Evolutionary conservation across 2,113 vertebrate genomes (phyloP), one percentile per base, ranked within the genome.

Genomic region (Phoxinus phoxinus): DNA sequence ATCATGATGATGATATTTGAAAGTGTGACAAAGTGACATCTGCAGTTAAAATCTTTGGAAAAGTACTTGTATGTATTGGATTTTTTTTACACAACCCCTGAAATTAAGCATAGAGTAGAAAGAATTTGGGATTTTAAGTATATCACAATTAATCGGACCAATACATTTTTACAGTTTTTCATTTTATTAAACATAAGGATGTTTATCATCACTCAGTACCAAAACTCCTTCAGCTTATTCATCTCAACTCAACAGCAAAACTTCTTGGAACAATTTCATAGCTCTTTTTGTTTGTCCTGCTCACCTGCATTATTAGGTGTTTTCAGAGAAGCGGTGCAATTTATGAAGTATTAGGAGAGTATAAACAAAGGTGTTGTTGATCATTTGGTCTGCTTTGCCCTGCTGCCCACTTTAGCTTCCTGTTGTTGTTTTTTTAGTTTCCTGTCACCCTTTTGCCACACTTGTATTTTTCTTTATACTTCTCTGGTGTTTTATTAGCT

Each of bases 341-440:
- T 58, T 23, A n/a, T 35, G 3, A 37, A 77, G 75, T 6, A 58
- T 35, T n/a, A 61, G 53, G 12, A 13, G 12, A 41, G 76, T 61
- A 79, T 79, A 61, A 25, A 61, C 35, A 17, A 7, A 35, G 17
- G 8, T n/a, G 19, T 78, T n/a, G 19, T 78, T 58, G 11, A 58
- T 78, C 1, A 58, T 35, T 35, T 32, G 2, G 27, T 23, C 30
- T 13, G 21, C 11, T 58, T 59, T 78, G 76, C 12, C 53, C 53
- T 59, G 53, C 53, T 59, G 51, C 53, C 32, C 76, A n/a, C 30
- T 78, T 78, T 59, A 58, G 32, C 32, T 41, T 78, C 76, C 76
- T 78, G 30, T 77, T 53, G 44, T 56, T n/a, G n/a, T n/a, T n/a
- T n/a, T 53, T n/a, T 51, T 35, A 53, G 74, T 56, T 77, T 56